Evolutionary conservation across 2,113 vertebrate species (phyloP), one percentile per base, ranked within the genome.

Genomic region (Barbus barbus): DNA sequence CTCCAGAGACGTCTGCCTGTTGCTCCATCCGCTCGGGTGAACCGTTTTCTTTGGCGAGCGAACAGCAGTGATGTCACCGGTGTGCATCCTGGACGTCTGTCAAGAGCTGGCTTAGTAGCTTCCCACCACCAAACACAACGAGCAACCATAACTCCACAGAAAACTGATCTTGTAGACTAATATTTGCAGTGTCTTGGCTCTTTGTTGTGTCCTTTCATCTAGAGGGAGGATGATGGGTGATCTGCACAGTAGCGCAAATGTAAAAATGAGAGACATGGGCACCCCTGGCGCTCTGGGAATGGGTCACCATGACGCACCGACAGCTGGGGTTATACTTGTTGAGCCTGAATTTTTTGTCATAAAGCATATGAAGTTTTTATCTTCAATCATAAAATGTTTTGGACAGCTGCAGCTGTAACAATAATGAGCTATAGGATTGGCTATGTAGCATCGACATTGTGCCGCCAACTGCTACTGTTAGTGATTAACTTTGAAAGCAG

Each of bases 31-130:
- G 36, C 63, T 63, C 24, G 88, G 83, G 81, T 81, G 71, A 2
- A 56, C 67, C 60, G 65, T 92, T 93, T 92, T 84, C 78, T 90
- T 91, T 89, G 81, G 82, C 88, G 77, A n/a, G 86, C 67, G 53
- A 85, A 87, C 84, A 41, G 26, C 36, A 65, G 78, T 83, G 87
- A 91, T 91, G 88, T 92, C 90, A 90, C 82, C 0, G 3, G 63
- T 44, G 14, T 48, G 48, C 48, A 2, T 51, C 48, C 16, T 51
- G 48, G 16, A 51, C 0, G 16, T 51, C 48, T 51, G 16, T 7
- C 48, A 51, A 51, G 16, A 18, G 16, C 16, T 51, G 48, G 48
- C 48, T 51, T 51, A 20, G 48, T 51, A 51, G 16, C 48, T 51
- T 87, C 86, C 84, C 69, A 67, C 26, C 18, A 61, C 16, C 18